phyloP scores from a whole-genome alignment of 1,140 invertebrate species.

The Anagrus nilaparvatae region DNA sequence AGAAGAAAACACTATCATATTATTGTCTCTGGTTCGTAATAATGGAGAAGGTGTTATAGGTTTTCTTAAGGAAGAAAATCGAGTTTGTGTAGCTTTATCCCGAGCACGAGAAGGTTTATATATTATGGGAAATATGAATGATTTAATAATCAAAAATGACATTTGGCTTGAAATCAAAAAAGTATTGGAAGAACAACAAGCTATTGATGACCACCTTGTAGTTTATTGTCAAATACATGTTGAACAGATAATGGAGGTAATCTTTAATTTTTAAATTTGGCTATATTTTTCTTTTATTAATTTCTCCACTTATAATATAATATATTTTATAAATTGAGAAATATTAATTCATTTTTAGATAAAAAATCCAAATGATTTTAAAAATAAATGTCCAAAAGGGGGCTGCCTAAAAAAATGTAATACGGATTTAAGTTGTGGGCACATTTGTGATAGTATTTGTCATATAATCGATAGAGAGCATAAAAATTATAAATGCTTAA shows the following conservation, averaged over 20 bases:
- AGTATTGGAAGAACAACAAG: conserved; percentile 35
- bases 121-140: conserved; percentile 56
- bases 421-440: too few species aligned
- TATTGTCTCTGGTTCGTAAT: conserved; percentile 73
- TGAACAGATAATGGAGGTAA: background rate
- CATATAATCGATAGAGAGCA: too few species aligned
- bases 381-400: too few species aligned
- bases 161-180: conserved; percentile 45
- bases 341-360: too few species aligned
- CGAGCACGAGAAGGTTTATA: conserved; percentile 64
- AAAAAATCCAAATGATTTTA: too few species aligned
- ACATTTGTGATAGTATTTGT: too few species aligned
- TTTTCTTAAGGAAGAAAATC: conserved; percentile 64
- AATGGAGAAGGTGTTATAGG: conserved; percentile 60
- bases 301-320: too few species aligned
- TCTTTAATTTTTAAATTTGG: too few species aligned
- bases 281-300: too few species aligned
- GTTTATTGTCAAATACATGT: conserved; percentile 3
- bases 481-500: too few species aligned
- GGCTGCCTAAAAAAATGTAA: too few species aligned
- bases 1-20: conserved; percentile 74
- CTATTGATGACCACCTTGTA: conserved; percentile 29
- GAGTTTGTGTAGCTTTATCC: conserved; percentile 57
- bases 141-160: conserved; percentile 40
- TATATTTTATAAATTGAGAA: too few species aligned